Evolutionary conservation across 2,113 vertebrate species (phyloP).

Genomic region (Capreolus pygargus): DNA sequence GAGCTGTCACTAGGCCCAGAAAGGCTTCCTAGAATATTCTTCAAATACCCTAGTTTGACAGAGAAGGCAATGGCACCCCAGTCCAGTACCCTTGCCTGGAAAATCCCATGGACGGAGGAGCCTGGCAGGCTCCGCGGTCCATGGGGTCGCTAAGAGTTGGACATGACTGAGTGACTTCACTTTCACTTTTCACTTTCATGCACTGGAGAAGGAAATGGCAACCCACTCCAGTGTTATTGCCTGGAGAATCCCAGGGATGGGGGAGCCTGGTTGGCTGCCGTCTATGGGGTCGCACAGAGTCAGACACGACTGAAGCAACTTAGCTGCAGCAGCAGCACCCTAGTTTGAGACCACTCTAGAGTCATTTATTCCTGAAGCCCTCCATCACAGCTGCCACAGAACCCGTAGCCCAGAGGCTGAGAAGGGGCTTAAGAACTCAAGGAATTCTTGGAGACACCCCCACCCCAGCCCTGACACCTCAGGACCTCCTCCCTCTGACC

Average conservation of each 20-base stretch:
- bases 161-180: background rate
- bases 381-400: background rate
- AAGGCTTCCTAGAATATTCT: background rate
- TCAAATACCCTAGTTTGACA: background rate
- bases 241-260: background rate
- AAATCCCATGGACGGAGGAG: background rate
- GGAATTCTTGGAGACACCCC: background rate
- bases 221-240: background rate
- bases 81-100: background rate
- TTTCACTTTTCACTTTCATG: background rate
- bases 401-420: background rate
- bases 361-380: background rate
- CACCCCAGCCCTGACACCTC: background rate
- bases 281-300: background rate
- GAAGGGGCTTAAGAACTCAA: background rate
- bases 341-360: background rate
- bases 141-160: background rate
- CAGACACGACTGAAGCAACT: rapidly evolving
- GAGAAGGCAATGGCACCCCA: background rate
- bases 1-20: background rate
- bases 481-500: background rate
- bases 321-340: background rate
- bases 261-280: background rate
- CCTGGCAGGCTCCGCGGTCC: background rate
- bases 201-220: background rate